Conservation (phyloP, 2,113 vertebrate species). For the Dryoscopus gambensis region DNA sequence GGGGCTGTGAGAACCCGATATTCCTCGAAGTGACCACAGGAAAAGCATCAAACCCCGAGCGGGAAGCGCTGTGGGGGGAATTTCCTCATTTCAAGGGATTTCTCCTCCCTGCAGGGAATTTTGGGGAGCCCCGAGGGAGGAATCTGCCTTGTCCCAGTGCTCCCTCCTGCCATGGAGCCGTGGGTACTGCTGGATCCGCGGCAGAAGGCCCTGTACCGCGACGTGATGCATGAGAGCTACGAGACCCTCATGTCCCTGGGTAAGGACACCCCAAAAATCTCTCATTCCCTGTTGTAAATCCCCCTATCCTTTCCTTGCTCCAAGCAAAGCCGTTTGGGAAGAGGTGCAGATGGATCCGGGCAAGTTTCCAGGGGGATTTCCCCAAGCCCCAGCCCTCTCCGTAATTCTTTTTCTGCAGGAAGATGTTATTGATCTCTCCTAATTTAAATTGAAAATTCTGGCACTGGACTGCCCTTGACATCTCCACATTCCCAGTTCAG, state of each 20-base stretch:
- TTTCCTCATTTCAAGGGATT: neutral
- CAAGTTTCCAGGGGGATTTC: neutral
- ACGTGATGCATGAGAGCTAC: slow-evolving; percentile 26
- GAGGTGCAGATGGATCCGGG: neutral
- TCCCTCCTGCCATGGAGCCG: neutral
- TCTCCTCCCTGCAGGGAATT: neutral
- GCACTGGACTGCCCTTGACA: neutral
- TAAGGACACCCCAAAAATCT: neutral
- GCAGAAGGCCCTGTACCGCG: neutral
- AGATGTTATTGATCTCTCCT: accelerated
- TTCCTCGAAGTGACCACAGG: accelerated
- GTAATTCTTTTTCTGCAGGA: neutral
- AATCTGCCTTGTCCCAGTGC: accelerated
- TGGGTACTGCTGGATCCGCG: neutral
- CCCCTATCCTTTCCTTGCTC: too few species aligned
- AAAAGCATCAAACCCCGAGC: neutral
- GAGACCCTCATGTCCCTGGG: slow-evolving; percentile 17
- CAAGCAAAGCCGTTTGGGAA: too few species aligned
- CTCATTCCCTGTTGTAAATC: neutral
- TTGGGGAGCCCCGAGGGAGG: neutral
- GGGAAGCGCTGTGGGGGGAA: accelerated
- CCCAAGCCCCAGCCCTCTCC: neutral
- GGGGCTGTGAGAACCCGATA: accelerated
- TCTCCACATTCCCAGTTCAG: neutral
- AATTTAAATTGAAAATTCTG: neutral